phyloP scores from a whole-genome alignment of 2,888 invertebrate genomes.

The Diadromus collaris region DNA sequence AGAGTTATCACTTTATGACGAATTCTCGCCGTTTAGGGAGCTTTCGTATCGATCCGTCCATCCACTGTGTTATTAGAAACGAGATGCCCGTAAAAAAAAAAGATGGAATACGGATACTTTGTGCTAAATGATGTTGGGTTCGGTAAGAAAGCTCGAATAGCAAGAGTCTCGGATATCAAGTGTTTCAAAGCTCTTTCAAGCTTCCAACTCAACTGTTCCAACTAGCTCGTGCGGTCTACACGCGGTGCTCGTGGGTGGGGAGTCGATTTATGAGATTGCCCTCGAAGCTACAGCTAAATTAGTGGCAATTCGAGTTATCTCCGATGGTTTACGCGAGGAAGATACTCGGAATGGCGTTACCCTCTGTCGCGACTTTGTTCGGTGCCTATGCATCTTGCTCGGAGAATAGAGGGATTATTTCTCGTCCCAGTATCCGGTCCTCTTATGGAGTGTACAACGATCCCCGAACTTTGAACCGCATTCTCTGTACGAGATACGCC shows the following conservation, averaged over 20 bases:
- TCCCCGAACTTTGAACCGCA: constrained; percentile 38
- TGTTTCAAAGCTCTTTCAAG: constrained; percentile 1
- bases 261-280: constrained; percentile 51
- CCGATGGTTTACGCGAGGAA: constrained; percentile 16
- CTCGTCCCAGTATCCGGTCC: constrained; percentile 36
- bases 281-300: constrained; percentile 50
- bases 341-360: constrained; percentile 30
- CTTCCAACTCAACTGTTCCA: neutral
- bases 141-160: neutral
- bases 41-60: constrained; percentile 17
- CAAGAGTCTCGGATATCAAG: neutral
- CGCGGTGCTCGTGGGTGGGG: constrained; percentile 7
- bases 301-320: constrained; percentile 44
- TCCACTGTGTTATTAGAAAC: neutral
- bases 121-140: neutral
- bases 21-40: constrained; percentile 47
- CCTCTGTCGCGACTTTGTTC: constrained; percentile 46
- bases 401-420: constrained; percentile 56
- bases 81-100: constrained; percentile 1
- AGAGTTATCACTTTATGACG: constrained; percentile 67
- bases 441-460: constrained; percentile 34
- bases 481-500: constrained; percentile 25
- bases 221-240: constrained; percentile 16
- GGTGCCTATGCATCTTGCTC: constrained; percentile 48
- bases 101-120: neutral